Conservation (phyloP, 1,140 invertebrate genomes). For the Gonatopus flavifemur region DNA sequence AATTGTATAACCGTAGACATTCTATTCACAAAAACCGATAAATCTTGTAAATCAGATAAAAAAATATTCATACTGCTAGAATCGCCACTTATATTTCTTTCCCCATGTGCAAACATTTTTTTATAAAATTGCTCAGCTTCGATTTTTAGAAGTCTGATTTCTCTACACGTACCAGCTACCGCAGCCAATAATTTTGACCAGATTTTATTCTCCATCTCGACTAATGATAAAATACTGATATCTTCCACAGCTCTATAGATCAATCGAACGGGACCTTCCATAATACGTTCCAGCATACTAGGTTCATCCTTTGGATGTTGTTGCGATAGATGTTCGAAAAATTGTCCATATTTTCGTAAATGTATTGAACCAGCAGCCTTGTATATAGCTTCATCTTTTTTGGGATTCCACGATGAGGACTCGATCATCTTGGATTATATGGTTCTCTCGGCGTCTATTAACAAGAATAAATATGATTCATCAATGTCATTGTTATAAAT, state of each 20-base stretch:
- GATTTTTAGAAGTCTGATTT: slow-evolving; percentile 69
- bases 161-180: slow-evolving; percentile 75
- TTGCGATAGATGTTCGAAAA: slow-evolving; percentile 68
- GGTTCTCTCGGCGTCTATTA: too few species aligned
- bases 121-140: slow-evolving; percentile 69
- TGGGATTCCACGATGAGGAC: slow-evolving; percentile 39
- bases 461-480: too few species aligned
- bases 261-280: slow-evolving; percentile 59
- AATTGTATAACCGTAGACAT: slow-evolving; percentile 41
- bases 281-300: slow-evolving; percentile 53
- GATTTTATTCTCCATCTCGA: slow-evolving; percentile 79
- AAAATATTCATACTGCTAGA: slow-evolving; percentile 38
- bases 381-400: slow-evolving; percentile 48
- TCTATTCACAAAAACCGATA: slow-evolving; percentile 58
- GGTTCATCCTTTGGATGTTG: slow-evolving; percentile 39
- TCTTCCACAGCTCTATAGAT: slow-evolving; percentile 68
- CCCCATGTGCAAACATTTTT: slow-evolving; percentile 67
- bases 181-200: slow-evolving; percentile 82
- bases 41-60: slow-evolving; percentile 46
- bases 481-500: too few species aligned
- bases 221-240: slow-evolving; percentile 67
- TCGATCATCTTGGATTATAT: slow-evolving; percentile 50
- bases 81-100: slow-evolving; percentile 50
- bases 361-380: slow-evolving; percentile 67
- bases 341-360: slow-evolving; percentile 69